Percentiles rank a stretch among this genome's conserved stretches.
These are phyloP conservation scores for Trichosurus vulpecula DNA, from an alignment of 2,797 vertebrate genomes.

Conservation along the genomic window DNA sequence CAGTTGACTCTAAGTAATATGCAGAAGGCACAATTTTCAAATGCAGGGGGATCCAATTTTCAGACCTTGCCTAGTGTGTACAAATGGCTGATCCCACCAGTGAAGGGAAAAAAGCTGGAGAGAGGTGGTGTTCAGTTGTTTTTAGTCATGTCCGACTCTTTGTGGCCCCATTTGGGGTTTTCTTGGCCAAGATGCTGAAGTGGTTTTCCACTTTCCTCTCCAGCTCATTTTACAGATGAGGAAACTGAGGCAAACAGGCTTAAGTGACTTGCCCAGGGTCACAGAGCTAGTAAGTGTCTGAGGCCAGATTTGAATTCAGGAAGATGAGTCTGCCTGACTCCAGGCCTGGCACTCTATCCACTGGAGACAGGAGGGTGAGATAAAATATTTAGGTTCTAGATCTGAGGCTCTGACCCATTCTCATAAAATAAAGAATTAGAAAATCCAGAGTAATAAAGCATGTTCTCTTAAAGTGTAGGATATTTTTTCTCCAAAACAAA, in stretches of 20 bases:
- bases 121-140: background rate
- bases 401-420: background rate
- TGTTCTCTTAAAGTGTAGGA: background rate
- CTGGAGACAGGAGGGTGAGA: background rate
- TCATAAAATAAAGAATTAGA: background rate
- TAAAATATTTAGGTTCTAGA: slow-evolving; percentile 6
- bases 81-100: background rate
- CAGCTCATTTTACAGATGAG: background rate
- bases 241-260: background rate
- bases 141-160: background rate
- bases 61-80: background rate
- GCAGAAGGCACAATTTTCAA: background rate
- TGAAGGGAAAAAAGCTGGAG: background rate
- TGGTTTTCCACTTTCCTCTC: background rate
- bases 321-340: background rate
- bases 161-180: background rate
- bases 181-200: background rate
- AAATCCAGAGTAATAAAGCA: background rate
- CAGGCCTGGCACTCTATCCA: background rate
- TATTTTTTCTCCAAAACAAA: background rate
- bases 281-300: background rate
- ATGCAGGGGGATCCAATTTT: background rate
- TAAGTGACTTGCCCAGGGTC: background rate
- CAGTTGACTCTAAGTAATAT: background rate
- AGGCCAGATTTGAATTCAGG: background rate